These are phyloP conservation scores for Dexiosoma caninum DNA, from an alignment of 2,888 invertebrate species.

Conservation along the genomic window DNA sequence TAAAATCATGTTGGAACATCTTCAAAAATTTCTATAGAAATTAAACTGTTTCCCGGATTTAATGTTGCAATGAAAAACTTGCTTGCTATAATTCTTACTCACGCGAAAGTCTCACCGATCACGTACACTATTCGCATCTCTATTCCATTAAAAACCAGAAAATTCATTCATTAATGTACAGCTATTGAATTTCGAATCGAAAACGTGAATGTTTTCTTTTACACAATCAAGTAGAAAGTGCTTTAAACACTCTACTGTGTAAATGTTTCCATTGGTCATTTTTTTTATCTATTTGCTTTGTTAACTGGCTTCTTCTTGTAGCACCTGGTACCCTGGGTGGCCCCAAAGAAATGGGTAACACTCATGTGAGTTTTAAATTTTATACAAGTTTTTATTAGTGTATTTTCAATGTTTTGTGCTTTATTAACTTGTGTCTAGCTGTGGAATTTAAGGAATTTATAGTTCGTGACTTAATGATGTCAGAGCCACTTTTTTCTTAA, in stretches of 20 bases:
- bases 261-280: conserved; percentile 5
- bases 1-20: no score
- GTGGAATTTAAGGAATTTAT: not conserved
- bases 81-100: no score
- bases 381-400: not conserved
- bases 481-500: not conserved
- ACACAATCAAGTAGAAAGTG: conserved; percentile 14
- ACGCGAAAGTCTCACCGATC: no score
- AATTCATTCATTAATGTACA: not conserved
- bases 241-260: conserved; percentile 30
- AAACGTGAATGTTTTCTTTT: not conserved
- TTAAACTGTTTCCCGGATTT: no score
- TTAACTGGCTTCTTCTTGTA: not conserved
- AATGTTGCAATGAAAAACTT: no score
- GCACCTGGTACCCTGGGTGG: not conserved
- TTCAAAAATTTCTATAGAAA: no score
- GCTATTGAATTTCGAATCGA: not conserved
- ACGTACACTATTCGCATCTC: not conserved
- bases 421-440: not conserved
- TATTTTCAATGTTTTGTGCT: not conserved
- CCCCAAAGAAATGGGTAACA: not conserved
- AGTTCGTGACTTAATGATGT: conserved; percentile 27
- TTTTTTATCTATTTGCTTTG: not conserved
- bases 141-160: not conserved
- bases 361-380: not conserved